Conservation (phyloP, 2,888 invertebrate species). For the Brenthis daphne region DNA sequence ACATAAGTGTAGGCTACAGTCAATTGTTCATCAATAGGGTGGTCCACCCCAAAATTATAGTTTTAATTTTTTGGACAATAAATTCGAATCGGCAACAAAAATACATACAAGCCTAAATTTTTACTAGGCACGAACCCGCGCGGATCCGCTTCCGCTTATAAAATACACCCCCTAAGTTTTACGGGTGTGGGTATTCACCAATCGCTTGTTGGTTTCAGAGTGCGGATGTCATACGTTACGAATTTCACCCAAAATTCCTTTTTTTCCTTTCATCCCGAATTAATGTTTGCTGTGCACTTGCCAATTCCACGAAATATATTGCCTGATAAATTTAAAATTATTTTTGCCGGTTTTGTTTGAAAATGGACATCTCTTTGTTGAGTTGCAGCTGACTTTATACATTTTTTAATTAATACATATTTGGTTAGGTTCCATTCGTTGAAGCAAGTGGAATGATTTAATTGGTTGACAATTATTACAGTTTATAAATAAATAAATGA, state of each 20-base stretch:
- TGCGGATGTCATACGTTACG: conserved; percentile 65
- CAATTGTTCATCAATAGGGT: too few species aligned
- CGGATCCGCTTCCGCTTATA: conserved; percentile 28
- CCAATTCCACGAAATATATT: conserved; percentile 33
- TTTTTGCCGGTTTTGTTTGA: conserved; percentile 19
- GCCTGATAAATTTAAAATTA: conserved; percentile 24
- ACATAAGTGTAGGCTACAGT: too few species aligned
- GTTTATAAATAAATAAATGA: too few species aligned
- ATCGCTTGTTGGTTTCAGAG: conserved; percentile 64
- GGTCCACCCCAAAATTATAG: too few species aligned
- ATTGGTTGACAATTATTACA: neutral
- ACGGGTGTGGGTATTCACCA: conserved; percentile 56
- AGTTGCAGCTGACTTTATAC: conserved; percentile 13
- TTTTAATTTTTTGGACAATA: too few species aligned
- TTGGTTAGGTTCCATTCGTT: neutral
- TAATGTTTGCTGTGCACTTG: conserved; percentile 39
- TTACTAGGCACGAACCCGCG: too few species aligned
- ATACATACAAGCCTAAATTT: too few species aligned
- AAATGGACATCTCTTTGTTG: conserved; percentile 8
- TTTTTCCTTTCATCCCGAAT: conserved; percentile 45
- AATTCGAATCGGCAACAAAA: too few species aligned
- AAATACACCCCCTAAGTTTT: conserved; percentile 44
- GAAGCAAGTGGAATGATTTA: conserved; percentile 6
- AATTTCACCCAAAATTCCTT: conserved; percentile 61
- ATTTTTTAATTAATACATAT: conserved; percentile 3